These are phyloP conservation scores for Spodoptera picta DNA, from an alignment of 2,888 invertebrate genomes.

Conservation along the genomic window DNA sequence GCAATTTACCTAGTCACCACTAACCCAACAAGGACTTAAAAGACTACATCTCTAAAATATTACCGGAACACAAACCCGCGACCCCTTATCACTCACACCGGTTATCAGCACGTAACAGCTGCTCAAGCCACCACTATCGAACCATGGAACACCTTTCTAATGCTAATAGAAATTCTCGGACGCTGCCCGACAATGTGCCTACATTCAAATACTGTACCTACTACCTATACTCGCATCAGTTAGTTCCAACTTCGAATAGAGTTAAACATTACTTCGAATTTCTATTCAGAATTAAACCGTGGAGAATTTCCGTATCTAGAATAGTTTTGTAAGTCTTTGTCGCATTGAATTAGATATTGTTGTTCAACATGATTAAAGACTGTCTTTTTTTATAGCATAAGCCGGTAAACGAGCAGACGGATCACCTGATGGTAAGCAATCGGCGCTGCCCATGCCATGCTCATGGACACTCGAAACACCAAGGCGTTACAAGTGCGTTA, in stretches of 20 bases:
- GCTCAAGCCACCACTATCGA: slow-evolving; percentile 62
- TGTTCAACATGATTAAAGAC: too few species aligned
- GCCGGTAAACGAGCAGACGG: too few species aligned
- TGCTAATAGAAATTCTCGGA: slow-evolving; percentile 71
- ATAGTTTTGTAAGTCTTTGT: too few species aligned
- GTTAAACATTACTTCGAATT: slow-evolving; percentile 12
- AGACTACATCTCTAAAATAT: too few species aligned
- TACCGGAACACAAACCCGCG: slow-evolving; percentile 1
- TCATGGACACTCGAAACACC: too few species aligned
- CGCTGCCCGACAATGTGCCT: slow-evolving; percentile 55
- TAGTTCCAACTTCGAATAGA: slow-evolving; percentile 23
- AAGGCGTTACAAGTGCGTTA: too few species aligned
- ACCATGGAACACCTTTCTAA: slow-evolving; percentile 72
- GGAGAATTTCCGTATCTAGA: background rate
- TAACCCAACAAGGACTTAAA: too few species aligned
- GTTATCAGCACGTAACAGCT: slow-evolving; percentile 60
- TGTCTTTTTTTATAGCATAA: too few species aligned
- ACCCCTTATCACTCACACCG: slow-evolving; percentile 43
- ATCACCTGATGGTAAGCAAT: too few species aligned
- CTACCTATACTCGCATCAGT: slow-evolving; percentile 37
- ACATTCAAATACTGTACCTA: slow-evolving; percentile 47
- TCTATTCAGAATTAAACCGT: slow-evolving; percentile 7
- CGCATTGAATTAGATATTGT: too few species aligned
- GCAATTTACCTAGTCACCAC: too few species aligned
- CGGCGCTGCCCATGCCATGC: too few species aligned